These are phyloP conservation scores for Antheraea yamamai DNA, from an alignment of 2,888 invertebrate genomes.

Conservation along the genomic window DNA sequence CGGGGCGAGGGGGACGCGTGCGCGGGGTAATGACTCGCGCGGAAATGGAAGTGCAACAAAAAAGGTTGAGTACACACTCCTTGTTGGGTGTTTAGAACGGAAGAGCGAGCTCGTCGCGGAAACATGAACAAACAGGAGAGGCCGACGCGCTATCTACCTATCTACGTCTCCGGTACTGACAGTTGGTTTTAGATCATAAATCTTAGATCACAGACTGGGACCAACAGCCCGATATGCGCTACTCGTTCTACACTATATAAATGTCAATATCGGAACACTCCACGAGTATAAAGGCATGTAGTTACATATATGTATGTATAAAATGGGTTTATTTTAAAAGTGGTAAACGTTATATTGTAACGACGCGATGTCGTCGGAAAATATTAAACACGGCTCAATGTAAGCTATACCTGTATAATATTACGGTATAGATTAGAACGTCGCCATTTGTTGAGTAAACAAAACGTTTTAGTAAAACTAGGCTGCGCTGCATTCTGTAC, in stretches of 20 bases:
- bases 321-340: slow-evolving; percentile 1
- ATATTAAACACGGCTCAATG: neutral
- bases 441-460: neutral
- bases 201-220: neutral
- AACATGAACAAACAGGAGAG: slow-evolving; percentile 49
- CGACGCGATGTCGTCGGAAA: neutral
- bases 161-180: neutral
- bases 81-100: slow-evolving; percentile 49
- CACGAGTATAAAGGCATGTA: neutral
- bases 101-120: slow-evolving; percentile 51
- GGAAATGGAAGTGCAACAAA: slow-evolving; percentile 8
- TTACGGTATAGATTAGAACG: neutral
- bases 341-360: neutral
- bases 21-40: slow-evolving; percentile 1
- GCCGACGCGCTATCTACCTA: neutral
- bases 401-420: neutral
- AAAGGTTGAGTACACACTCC: slow-evolving; percentile 3
- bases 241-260: neutral
- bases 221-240: neutral
- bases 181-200: neutral
- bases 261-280: neutral
- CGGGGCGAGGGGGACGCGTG: neutral
- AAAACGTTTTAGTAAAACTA: neutral
- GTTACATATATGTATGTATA: neutral
- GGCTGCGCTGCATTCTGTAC: neutral